Evolutionary conservation across 2,797 vertebrate genomes (phyloP).

Genomic region (Paratrypauchen microcephalus): DNA sequence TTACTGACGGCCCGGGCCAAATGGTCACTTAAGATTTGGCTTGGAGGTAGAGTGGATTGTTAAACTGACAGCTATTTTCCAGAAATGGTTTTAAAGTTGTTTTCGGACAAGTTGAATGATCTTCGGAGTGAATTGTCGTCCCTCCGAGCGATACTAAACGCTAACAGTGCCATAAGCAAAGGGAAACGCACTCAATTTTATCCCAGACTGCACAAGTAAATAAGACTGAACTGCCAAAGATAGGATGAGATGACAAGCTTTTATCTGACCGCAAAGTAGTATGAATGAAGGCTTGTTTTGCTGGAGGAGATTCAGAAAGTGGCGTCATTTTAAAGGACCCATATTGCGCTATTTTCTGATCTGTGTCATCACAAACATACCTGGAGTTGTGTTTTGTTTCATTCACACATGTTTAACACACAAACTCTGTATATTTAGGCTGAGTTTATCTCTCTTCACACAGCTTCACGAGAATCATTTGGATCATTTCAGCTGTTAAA

Average conservation of each 20-base stretch:
- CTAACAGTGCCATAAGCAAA: background rate
- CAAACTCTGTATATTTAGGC: too few species aligned
- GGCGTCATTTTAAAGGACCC: too few species aligned
- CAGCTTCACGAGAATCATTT: too few species aligned
- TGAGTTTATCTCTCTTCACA: too few species aligned
- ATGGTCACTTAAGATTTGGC: conserved; percentile 1
- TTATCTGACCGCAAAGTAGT: background rate
- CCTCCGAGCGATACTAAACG: background rate
- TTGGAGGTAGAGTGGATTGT: background rate
- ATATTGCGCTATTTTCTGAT: too few species aligned
- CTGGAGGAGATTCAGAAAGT: too few species aligned
- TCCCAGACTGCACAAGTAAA: conserved; percentile 1
- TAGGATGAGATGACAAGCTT: background rate
- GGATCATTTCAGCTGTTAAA: too few species aligned
- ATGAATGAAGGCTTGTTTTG: background rate
- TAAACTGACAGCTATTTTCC: background rate
- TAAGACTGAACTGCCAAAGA: background rate
- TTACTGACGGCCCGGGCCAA: conserved; percentile 18
- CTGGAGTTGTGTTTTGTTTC: too few species aligned
- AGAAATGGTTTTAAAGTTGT: background rate
- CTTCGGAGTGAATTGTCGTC: background rate
- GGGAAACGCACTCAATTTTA: background rate
- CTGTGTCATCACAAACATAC: too few species aligned
- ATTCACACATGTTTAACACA: too few species aligned
- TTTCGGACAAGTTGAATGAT: background rate